A percentile compares a stretch with the other conserved stretches of the same genome.
Evolutionary conservation across 1,140 invertebrate species (phyloP).

Genomic region (Metaphire vulgaris): DNA sequence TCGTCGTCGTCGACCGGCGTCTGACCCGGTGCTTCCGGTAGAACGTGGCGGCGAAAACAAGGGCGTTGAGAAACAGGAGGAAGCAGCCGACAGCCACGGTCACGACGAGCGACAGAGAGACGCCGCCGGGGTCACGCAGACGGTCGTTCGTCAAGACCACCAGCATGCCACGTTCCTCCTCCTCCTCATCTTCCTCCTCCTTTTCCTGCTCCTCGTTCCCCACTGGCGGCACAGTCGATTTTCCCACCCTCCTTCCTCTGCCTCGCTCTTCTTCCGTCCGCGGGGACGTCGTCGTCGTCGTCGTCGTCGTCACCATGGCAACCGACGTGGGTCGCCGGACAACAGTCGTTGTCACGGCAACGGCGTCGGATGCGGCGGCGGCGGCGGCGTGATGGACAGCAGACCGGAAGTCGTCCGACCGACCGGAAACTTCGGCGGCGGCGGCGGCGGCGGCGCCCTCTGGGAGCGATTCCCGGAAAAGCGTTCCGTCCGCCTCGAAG

Average conservation of each 20-base stretch:
- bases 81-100: conserved; percentile 89
- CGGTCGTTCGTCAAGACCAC: no score
- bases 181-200: not conserved
- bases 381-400: not conserved
- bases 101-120: conserved; percentile 66
- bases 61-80: conserved; percentile 76
- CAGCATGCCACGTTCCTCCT: not conserved
- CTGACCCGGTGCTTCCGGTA: conserved; percentile 60
- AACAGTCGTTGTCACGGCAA: conserved; percentile 52
- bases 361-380: conserved; percentile 37
- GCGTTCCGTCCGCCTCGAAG: conserved; percentile 39
- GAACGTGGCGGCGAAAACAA: conserved; percentile 88
- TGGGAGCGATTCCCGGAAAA: conserved; percentile 27
- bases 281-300: not conserved
- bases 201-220: not conserved
- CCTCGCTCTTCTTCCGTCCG: not conserved
- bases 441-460: not conserved
- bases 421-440: conserved; percentile 37
- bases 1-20: not conserved
- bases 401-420: conserved; percentile 5
- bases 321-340: conserved; percentile 39
- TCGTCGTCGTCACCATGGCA: not conserved
- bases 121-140: not conserved
- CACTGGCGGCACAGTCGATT: no score
- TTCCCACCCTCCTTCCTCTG: not conserved